Base-by-base conservation (phyloP, 2,888 invertebrate species). In the Patella caerulea region DNA sequence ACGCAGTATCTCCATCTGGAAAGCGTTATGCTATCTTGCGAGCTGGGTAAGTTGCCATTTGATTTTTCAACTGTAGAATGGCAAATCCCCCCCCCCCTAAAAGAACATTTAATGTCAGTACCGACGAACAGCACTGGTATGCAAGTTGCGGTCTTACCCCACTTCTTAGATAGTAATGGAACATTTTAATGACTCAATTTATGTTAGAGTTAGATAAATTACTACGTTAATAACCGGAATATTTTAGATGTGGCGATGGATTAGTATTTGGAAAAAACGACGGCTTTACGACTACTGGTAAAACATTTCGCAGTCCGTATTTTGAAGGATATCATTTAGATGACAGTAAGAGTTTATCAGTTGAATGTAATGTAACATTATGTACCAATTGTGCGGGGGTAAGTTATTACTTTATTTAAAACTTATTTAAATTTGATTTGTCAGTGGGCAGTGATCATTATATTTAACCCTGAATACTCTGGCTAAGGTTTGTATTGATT, bases 201-300 rank as follows among this genome's bases (percentile, higher is more conserved):
- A 2, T 34, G 34, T 34, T 34, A 34, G 4, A 3, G 34, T 0
- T 34, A 34, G 0, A 0, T 5, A 34, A 34, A 34, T 7, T 34
- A 4, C 34, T 34, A 34, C 34, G 34, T 34, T 34, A 34, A 34
- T 5, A 34, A 34, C 34, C 34, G 34, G 34, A 34, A 34, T 29
- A 29, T 65, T 65, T 65, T 12, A 65, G 65, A 17, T 65, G 65
- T 65, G 65, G 65, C 19, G 65, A 65, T 65, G 65, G 65, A 19
- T 65, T 65, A 2, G 19, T 65, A 65, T 65, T 65, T 65, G 12
- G 19, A 9, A n/a, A 19, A 65, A 2, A 3, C 5, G 65, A 65
- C 19, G 65, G 65, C 11, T 65, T 65, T 65, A 15, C 19, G 9
- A 65, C 65, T 11, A 19, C 65, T 65, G 65, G 65, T 65, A 65